Conservation (phyloP, 2,797 vertebrate genomes). For the Clarias laeviceps region DNA sequence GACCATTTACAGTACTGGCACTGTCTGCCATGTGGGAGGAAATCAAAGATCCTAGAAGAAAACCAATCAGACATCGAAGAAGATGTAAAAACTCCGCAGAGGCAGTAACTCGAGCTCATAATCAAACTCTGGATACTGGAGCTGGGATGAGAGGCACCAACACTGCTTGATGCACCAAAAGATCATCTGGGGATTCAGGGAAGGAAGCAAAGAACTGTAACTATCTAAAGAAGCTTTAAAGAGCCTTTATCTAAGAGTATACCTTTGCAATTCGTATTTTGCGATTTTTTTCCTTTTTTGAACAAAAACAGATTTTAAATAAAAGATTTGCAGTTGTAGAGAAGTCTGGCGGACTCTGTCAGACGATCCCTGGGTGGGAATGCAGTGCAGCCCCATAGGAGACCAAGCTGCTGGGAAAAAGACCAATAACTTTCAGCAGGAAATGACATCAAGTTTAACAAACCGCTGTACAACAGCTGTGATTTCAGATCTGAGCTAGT, state of each 20-base stretch:
- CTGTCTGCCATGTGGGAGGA: background rate
- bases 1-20: background rate
- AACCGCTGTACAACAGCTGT: slow-evolving; percentile 58
- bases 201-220: background rate
- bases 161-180: background rate
- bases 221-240: background rate
- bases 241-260: background rate
- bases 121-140: background rate
- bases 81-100: background rate
- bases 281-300: background rate
- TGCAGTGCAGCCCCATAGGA: slow-evolving; percentile 71
- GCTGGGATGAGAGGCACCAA: background rate
- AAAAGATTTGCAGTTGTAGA: slow-evolving; percentile 48
- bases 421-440: slow-evolving; percentile 70
- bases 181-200: background rate
- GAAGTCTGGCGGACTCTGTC: slow-evolving; percentile 76
- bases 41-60: background rate
- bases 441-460: slow-evolving; percentile 72
- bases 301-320: background rate
- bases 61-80: slow-evolving; percentile 12
- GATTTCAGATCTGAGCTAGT: slow-evolving; percentile 13
- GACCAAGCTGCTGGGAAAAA: slow-evolving; percentile 67
- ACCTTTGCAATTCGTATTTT: background rate
- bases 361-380: slow-evolving; percentile 82
- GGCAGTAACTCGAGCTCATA: background rate